Evolutionary conservation across 2,888 invertebrate genomes (phyloP), one percentile per base, ranked within the genome.

Genomic region (Acronicta aceris): DNA sequence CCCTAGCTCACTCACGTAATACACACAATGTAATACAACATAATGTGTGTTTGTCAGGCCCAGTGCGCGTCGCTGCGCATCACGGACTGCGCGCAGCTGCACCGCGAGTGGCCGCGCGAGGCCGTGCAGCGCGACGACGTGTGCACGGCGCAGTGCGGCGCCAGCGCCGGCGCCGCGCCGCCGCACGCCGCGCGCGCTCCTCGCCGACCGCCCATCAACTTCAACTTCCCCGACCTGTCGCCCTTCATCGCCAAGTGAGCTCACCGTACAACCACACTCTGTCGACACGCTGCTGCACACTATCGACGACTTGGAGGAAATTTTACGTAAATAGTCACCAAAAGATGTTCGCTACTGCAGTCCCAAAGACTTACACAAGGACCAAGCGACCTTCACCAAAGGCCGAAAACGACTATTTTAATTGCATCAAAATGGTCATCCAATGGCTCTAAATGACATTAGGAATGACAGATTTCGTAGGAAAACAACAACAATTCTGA

Each of bases 121-220:
- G 97, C 97, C 0, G 97, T 98, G 43, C 89, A 97, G 21, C 95
- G 97, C 2, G 98, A 98, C 84, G 98, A 98, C 85, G 98, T 98
- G 13, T 98, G 98, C 91, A 97, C 97, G 16, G 97, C 98, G 4
- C 98, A 98, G 90, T 98, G 98, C 87, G 97, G 98, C 43, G 97
- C 97, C 80, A 95, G 89, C 93, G 56, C 86, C 42, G 78, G 90
- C 93, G 55, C 86, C 43, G 78, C 40, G 57, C 25, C 83, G 93
- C 65, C 90, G 95, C 33, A 40, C 93, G 90, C 53, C 36, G 59
- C 66, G 65, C 49, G 51, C 7, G 54, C 69, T n/a, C 91, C 94
- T 0, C 81, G 95, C 48, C 89, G 96, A 13, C 94, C 92, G 4
- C 72, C 90, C 5, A 85, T 95, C 55, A 96, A 96, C 76, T 97